These are phyloP conservation scores for Meriones unguiculatus DNA, from an alignment of 2,113 vertebrate genomes.

Conservation along the genomic window DNA sequence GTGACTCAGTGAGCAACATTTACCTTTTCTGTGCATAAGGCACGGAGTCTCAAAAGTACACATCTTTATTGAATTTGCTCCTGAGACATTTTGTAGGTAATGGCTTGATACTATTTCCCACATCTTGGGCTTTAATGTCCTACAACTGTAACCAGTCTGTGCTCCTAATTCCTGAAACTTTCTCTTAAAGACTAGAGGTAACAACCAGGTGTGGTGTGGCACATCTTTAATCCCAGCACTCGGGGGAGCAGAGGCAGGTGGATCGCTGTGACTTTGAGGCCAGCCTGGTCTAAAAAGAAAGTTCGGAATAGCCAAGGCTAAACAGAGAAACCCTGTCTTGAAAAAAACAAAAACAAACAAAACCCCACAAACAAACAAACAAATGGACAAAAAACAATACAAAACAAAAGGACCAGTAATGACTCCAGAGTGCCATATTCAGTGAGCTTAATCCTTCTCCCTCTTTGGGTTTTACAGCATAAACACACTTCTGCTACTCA, in stretches of 20 bases:
- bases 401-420: background rate
- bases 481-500: rapidly evolving
- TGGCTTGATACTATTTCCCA: background rate
- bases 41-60: background rate
- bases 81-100: background rate
- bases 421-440: background rate
- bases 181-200: background rate
- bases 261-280: too few relatives aligned
- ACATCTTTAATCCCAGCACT: too few relatives aligned
- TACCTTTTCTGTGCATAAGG: background rate
- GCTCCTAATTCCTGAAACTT: background rate
- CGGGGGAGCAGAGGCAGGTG: too few relatives aligned
- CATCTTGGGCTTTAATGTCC: background rate
- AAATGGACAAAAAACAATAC: too few relatives aligned
- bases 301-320: too few relatives aligned
- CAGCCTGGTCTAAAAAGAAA: too few relatives aligned
- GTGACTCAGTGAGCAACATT: background rate
- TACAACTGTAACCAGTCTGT: background rate
- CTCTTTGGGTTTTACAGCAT: background rate
- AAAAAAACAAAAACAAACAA: too few relatives aligned
- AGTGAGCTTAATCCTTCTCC: background rate
- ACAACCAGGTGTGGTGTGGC: too few relatives aligned
- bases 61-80: background rate
- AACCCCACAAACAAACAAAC: too few relatives aligned
- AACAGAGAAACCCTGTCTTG: too few relatives aligned